Conservation (phyloP, 2,113 vertebrate species). For the Phylloscopus trochiloides region DNA sequence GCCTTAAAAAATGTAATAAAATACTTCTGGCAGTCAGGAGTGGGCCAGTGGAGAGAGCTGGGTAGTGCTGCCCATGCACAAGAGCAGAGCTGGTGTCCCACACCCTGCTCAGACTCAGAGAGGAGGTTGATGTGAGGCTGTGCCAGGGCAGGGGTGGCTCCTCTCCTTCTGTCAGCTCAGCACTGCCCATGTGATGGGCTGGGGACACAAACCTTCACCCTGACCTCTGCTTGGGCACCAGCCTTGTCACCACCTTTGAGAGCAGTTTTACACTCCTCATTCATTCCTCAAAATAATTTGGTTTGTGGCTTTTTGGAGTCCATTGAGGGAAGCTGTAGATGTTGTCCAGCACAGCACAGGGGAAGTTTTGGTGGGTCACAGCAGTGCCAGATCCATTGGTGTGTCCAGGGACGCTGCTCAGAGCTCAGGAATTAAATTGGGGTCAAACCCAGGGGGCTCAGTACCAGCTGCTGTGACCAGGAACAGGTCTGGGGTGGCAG, state of each 20-base stretch:
- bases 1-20: not conserved
- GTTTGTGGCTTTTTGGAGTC: not conserved
- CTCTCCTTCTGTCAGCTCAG: not conserved
- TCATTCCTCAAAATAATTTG: not conserved
- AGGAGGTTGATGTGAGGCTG: not conserved
- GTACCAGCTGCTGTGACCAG: accelerated
- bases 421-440: not conserved
- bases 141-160: not conserved
- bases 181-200: not conserved
- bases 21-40: not conserved
- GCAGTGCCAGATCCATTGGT: accelerated
- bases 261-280: not conserved
- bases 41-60: accelerated
- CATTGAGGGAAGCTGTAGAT: not conserved
- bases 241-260: not conserved
- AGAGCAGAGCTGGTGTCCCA: not conserved
- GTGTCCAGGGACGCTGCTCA: not conserved
- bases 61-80: not conserved
- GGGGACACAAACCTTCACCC: no score
- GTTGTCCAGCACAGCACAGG: not conserved
- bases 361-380: not conserved
- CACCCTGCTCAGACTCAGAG: not conserved
- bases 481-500: not conserved
- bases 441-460: not conserved
- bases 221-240: not conserved